These are phyloP conservation scores for Heteronetta atricapilla DNA, from an alignment of 2,113 vertebrate genomes.

Conservation along the genomic window DNA sequence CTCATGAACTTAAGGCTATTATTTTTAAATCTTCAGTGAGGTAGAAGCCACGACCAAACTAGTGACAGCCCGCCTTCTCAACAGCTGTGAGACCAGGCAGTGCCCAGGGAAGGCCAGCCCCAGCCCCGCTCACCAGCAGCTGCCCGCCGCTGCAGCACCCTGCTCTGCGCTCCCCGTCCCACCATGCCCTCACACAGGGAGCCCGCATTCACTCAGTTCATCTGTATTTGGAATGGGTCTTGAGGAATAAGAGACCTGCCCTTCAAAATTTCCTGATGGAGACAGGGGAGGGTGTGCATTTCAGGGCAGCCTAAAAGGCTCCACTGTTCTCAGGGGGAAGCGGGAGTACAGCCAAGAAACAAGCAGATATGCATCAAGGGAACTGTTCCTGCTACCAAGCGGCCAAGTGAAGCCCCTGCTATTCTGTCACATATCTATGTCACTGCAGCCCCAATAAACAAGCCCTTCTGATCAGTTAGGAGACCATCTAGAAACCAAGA, in stretches of 20 bases:
- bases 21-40: background rate
- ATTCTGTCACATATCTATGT: background rate
- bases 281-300: constrained; percentile 1
- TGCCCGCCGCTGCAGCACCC: accelerated
- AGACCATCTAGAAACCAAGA: background rate
- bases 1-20: background rate
- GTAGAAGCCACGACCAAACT: background rate
- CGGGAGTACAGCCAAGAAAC: constrained; percentile 26
- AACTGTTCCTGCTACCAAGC: constrained; percentile 47
- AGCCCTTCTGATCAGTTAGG: constrained; percentile 27
- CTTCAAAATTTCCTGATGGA: background rate
- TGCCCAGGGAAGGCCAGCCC: background rate
- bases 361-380: constrained; percentile 50
- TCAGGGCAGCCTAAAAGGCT: constrained; percentile 33
- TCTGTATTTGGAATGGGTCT: background rate
- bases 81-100: background rate
- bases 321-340: background rate
- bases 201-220: background rate
- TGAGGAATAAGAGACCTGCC: background rate
- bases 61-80: accelerated
- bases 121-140: background rate
- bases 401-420: background rate
- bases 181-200: background rate
- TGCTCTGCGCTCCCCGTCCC: background rate
- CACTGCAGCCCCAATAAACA: constrained; percentile 6